Base-by-base conservation (phyloP, 2,113 vertebrate genomes). In the Gila orcuttii region DNA sequence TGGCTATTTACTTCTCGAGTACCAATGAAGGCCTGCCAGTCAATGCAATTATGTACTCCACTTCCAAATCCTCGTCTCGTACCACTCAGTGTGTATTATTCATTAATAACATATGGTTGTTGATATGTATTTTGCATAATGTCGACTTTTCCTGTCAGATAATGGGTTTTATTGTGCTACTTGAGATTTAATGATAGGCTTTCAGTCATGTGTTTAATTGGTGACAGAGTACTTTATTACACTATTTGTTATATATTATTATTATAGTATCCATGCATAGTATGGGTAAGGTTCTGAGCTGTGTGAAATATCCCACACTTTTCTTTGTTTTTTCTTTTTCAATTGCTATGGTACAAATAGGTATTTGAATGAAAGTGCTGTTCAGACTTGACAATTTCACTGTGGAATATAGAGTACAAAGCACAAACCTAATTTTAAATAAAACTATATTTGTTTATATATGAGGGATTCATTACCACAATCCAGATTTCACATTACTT, bases 161-260 rank as follows among this genome's bases (percentile, higher is more conserved):
- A 82, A 69, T 52, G 42, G 42, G 80, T 50, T 82, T 82, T 82
- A 82, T 68, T 52, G 19, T 36, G 80, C 39, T 82, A 36, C 80
- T 82, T 69, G 17, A 17, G 28, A 36, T 36, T 82, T 52, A 82
- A 82, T 82, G 64, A 33, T 69, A 69, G 45, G 64, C 45, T 82
- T 82, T 82, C 80, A 55, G 19, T 55, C 64, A 33, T 82, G 45
- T 82, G 64, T 19, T 82, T 81, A 52, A 82, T 55, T 82, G 80
- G 17, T 82, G 80, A 50, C 80, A 55, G 64, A 28, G 17, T 69
- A 45, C 28, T 69, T 82, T 50, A 82, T 69, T 42, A 69, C 19
- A 23, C 45, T n/a, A 17, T 82, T 52, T 55, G 42, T 52, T 69
- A 82, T 52, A 82, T 82, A 36, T 82, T 68, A 82, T 68, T 82